phyloP scores from a whole-genome alignment of 2,888 invertebrate species.

The Philereme transversata region DNA sequence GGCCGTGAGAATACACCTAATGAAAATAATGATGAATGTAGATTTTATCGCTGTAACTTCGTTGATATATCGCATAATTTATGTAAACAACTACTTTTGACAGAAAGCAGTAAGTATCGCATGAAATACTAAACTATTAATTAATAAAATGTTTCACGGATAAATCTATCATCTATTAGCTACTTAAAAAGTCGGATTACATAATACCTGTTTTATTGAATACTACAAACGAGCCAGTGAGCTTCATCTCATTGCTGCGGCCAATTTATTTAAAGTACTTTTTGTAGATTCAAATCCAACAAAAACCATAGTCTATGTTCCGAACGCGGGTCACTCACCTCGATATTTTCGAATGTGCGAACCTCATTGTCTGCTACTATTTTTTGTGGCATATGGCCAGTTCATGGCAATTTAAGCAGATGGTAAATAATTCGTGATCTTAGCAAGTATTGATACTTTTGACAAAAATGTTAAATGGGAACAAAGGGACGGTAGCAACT shows the following conservation, averaged over 20 bases:
- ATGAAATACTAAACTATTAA: constrained; percentile 1
- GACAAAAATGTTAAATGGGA: constrained; percentile 2
- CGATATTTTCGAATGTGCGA: constrained; percentile 76
- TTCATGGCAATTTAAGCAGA: constrained; percentile 62
- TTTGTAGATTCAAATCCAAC: constrained; percentile 64
- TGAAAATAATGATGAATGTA: background rate
- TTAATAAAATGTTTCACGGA: constrained; percentile 7
- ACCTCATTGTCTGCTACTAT: constrained; percentile 74
- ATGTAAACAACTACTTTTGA: no score
- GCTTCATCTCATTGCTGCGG: constrained; percentile 58
- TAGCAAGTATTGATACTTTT: background rate
- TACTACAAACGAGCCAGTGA: constrained; percentile 47
- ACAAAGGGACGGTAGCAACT: constrained; percentile 1
- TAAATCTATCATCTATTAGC: constrained; percentile 15
- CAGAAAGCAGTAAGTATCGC: background rate
- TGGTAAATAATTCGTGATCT: constrained; percentile 44
- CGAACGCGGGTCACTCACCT: constrained; percentile 72
- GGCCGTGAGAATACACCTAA: no score
- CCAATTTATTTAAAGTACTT: constrained; percentile 67
- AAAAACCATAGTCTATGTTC: constrained; percentile 74
- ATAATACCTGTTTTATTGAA: constrained; percentile 34
- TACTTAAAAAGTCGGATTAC: constrained; percentile 13
- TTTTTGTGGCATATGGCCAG: constrained; percentile 76
- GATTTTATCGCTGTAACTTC: constrained; percentile 2
- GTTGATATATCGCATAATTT: no score